Percentiles rank a stretch among this genome's conserved stretches.
Evolutionary conservation across 2,113 vertebrate genomes (phyloP).

Genomic region (Elgaria multicarinata): DNA sequence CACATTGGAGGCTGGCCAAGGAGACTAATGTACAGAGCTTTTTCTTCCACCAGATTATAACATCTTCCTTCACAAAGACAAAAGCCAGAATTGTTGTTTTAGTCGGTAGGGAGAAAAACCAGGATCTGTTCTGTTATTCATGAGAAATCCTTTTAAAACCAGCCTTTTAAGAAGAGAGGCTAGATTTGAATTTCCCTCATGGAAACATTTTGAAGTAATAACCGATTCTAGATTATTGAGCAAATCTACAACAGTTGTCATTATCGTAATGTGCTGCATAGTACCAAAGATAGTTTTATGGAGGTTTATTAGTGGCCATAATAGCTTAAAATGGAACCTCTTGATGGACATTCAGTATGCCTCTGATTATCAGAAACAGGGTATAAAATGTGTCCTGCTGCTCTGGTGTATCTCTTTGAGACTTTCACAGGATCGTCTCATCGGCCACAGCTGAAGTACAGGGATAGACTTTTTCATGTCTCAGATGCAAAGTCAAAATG

Average conservation of each 20-base stretch:
- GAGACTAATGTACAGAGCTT: not conserved
- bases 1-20: not conserved
- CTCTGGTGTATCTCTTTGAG: not conserved
- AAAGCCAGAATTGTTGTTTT: not conserved
- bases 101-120: not conserved
- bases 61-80: not conserved
- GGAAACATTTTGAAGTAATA: not conserved
- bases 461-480: not conserved
- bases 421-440: not conserved
- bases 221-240: not conserved
- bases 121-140: not conserved
- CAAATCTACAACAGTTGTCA: not conserved
- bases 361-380: not conserved
- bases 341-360: not conserved
- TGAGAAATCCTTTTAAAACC: not conserved
- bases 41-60: not conserved
- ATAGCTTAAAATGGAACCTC: not conserved
- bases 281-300: not conserved
- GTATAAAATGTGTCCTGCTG: not conserved
- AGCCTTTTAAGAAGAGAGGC: not conserved
- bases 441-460: not conserved
- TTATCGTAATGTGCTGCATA: not conserved
- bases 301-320: not conserved
- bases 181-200: not conserved
- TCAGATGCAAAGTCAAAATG: not conserved